These are phyloP conservation scores for Drosophila multiciliata DNA, from an alignment of 2,888 invertebrate species.

Conservation along the genomic window DNA sequence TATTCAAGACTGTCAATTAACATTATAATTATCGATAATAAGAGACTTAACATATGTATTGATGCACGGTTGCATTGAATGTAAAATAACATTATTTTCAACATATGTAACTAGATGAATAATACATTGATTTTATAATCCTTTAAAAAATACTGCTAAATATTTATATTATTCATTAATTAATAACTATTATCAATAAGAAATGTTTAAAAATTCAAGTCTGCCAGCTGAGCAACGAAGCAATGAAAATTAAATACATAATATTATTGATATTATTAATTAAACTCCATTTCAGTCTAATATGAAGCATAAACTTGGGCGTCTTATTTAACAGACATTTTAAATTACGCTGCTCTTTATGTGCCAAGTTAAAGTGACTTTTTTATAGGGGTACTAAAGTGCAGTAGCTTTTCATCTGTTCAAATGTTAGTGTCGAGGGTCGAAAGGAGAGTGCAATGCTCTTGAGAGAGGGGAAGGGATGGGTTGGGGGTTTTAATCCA, in stretches of 20 bases:
- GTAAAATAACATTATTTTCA: no score
- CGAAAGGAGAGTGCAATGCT: constrained; percentile 21
- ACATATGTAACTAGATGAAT: constrained; percentile 40
- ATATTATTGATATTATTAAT: neutral
- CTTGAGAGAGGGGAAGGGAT: neutral
- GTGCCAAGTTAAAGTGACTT: neutral
- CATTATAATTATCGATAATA: no score
- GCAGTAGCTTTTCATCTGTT: constrained; percentile 5
- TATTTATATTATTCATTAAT: neutral
- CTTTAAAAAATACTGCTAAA: neutral
- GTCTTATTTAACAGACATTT: neutral
- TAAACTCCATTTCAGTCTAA: neutral
- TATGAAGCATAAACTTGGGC: constrained; percentile 6
- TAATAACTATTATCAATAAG: neutral
- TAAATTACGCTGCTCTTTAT: neutral
- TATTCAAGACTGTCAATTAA: no score
- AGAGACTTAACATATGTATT: no score
- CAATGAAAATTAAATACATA: neutral
- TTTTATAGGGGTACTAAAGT: constrained; percentile 9
- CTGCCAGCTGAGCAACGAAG: neutral
- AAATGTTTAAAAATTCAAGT: neutral
- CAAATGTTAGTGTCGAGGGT: neutral
- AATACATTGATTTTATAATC: constrained; percentile 14
- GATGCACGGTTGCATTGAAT: no score
- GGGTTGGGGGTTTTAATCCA: constrained; percentile 41